Evolutionary conservation across 30 jellyfish, hydroid and myxozoan species (phyloP).

Genomic region (Pseudorhiza aurosa): DNA sequence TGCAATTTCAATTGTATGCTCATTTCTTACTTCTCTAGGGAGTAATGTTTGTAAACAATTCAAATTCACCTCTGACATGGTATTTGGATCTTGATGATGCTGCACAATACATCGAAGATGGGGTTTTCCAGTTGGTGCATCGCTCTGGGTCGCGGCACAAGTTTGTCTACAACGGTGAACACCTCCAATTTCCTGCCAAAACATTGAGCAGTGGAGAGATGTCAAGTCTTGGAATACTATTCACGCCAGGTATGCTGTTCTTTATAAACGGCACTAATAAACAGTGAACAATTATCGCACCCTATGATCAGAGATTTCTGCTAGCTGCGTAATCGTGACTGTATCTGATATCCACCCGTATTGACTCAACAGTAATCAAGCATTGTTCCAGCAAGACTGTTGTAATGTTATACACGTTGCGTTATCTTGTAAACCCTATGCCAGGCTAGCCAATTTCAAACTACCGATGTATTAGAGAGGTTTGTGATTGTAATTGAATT

Average conservation of each 20-base stretch:
- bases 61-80: slow-evolving; percentile 65
- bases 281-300: too few relatives aligned
- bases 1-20: not conserved
- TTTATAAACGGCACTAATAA: too few relatives aligned
- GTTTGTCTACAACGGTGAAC: slow-evolving; percentile 19
- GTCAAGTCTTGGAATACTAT: slow-evolving; percentile 67
- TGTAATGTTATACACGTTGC: too few relatives aligned
- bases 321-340: too few relatives aligned
- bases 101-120: slow-evolving; percentile 55
- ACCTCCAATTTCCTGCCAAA: slow-evolving; percentile 20
- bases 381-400: too few relatives aligned
- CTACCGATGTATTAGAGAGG: too few relatives aligned
- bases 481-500: too few relatives aligned
- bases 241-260: slow-evolving; percentile 81
- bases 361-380: too few relatives aligned
- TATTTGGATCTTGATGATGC: slow-evolving; percentile 53
- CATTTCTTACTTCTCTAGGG: slow-evolving; percentile 58
- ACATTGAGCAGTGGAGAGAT: slow-evolving; percentile 87
- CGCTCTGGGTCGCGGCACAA: slow-evolving; percentile 69
- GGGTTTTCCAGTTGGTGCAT: slow-evolving; percentile 67
- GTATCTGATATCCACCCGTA: too few relatives aligned
- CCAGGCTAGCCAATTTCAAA: too few relatives aligned
- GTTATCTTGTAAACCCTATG: too few relatives aligned
- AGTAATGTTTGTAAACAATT: slow-evolving; percentile 72
- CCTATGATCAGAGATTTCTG: too few relatives aligned